Percentiles rank a stretch among this genome's conserved stretches.
Evolutionary conservation across 2,113 vertebrate species (phyloP).

Genomic region (Crotalus tigris): DNA sequence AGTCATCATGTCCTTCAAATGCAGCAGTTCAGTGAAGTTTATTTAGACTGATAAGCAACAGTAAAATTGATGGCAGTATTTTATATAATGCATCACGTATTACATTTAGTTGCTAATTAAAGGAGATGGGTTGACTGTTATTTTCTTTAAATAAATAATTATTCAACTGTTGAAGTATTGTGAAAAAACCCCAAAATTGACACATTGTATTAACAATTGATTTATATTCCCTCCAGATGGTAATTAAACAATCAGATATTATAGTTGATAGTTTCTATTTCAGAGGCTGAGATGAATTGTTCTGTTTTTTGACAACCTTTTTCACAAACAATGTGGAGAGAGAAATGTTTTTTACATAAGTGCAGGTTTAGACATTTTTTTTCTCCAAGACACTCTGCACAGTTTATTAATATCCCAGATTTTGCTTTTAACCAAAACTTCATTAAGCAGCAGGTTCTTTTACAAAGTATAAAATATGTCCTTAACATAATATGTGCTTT

Average conservation of each 20-base stretch:
- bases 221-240: conserved; percentile 28
- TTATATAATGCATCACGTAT: conserved; percentile 5
- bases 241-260: conserved; percentile 13
- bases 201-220: conserved; percentile 15
- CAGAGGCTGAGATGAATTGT: neutral
- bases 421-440: neutral
- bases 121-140: neutral
- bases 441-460: neutral
- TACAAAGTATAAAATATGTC: neutral
- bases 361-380: neutral
- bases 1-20: neutral
- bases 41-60: conserved; percentile 6
- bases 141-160: conserved; percentile 50
- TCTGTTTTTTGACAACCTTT: rapidly evolving
- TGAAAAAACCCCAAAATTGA: conserved; percentile 24
- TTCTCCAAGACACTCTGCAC: neutral
- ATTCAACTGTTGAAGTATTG: conserved; percentile 21
- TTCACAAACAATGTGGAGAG: conserved; percentile 3
- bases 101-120: conserved; percentile 14
- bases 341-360: neutral
- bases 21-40: neutral
- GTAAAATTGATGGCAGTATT: neutral
- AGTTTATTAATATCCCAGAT: rapidly evolving
- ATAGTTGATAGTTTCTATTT: neutral
- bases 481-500: rapidly evolving